phyloP scores from a whole-genome alignment of 1,140 invertebrate species.

The Gryllus bimaculatus region DNA sequence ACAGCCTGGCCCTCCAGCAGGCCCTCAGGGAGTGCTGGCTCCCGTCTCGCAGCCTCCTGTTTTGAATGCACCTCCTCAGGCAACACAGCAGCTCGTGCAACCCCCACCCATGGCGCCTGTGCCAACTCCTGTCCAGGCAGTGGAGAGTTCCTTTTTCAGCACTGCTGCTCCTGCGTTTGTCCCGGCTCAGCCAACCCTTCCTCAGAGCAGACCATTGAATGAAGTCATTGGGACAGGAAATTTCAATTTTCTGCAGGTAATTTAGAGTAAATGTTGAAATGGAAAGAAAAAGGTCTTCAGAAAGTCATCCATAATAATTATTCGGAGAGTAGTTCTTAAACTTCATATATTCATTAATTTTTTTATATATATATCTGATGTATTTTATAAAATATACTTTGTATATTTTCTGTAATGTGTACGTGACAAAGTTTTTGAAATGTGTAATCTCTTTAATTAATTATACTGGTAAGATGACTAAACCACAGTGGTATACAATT shows the following conservation, averaged over 20 bases:
- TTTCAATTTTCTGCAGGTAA: slow-evolving; percentile 18
- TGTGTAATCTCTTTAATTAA: too few species aligned
- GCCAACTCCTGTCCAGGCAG: slow-evolving; percentile 12
- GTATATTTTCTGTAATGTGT: too few species aligned
- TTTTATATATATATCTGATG: too few species aligned
- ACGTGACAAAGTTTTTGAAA: too few species aligned
- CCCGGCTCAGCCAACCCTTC: slow-evolving; percentile 16
- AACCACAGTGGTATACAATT: too few species aligned
- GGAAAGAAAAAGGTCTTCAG: too few species aligned
- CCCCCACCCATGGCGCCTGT: slow-evolving; percentile 1
- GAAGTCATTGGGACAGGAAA: slow-evolving; percentile 16
- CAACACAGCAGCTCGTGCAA: neutral
- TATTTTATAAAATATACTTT: too few species aligned
- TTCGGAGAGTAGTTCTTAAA: too few species aligned
- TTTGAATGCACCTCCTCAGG: neutral
- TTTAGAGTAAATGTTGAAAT: too few species aligned
- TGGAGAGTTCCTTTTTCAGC: slow-evolving; percentile 20
- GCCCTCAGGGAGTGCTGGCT: neutral
- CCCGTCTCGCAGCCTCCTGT: neutral
- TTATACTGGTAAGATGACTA: too few species aligned
- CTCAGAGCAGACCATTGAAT: slow-evolving; percentile 13
- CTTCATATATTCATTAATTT: too few species aligned
- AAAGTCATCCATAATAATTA: too few species aligned
- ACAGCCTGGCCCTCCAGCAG: neutral
- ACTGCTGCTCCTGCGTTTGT: slow-evolving; percentile 15